phyloP scores from a whole-genome alignment of 2,797 vertebrate species.

The Pangasius mekongensis region DNA sequence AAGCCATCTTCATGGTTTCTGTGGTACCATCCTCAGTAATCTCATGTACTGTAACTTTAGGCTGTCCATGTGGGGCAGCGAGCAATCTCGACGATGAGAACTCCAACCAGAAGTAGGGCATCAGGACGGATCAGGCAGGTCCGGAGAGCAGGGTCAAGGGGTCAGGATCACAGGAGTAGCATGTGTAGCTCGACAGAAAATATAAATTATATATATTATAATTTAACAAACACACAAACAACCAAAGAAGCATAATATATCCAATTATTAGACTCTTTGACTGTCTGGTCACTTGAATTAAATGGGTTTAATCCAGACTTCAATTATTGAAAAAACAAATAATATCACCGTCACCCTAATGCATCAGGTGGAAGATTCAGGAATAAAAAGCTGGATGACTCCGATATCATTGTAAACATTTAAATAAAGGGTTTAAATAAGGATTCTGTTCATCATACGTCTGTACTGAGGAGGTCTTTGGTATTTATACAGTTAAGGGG shows the following conservation, averaged over 20 bases:
- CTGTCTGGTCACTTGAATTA: not conserved
- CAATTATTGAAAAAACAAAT: too few relatives aligned
- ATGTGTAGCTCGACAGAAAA: too few relatives aligned
- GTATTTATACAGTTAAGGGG: not conserved
- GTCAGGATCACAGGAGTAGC: too few relatives aligned
- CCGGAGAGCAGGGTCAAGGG: too few relatives aligned
- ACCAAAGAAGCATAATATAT: not conserved
- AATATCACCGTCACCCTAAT: not conserved
- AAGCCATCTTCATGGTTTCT: too few relatives aligned
- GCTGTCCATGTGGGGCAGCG: too few relatives aligned
- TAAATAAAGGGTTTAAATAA: not conserved
- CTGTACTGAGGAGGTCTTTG: not conserved
- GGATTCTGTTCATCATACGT: not conserved
- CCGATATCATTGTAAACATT: not conserved
- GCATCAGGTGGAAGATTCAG: not conserved
- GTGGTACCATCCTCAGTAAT: too few relatives aligned
- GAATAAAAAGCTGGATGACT: not conserved
- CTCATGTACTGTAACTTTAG: too few relatives aligned
- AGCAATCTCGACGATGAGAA: too few relatives aligned
- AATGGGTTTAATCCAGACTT: not conserved
- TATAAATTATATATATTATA: not conserved
- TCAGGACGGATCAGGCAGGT: too few relatives aligned
- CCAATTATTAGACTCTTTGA: not conserved
- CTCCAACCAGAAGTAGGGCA: too few relatives aligned
- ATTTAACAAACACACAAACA: not conserved